Conservation (phyloP, 2,113 vertebrate genomes). For the Perccottus glenii region DNA sequence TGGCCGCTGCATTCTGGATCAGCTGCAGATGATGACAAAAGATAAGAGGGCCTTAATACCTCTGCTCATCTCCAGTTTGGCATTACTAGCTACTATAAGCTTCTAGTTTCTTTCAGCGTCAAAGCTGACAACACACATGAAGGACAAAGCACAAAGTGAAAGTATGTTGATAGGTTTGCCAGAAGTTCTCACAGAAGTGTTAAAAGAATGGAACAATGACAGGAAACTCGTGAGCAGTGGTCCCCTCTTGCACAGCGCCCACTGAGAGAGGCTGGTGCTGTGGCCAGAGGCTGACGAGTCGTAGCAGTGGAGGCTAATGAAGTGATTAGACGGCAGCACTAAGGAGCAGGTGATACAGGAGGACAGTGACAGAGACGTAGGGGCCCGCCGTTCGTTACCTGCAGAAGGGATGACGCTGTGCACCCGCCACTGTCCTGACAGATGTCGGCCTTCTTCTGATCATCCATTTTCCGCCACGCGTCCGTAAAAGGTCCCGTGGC, state of each 20-base stretch:
- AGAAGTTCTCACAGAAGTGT: neutral
- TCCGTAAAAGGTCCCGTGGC: constrained; percentile 96
- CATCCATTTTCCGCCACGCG: constrained; percentile 90
- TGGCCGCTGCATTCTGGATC: no score
- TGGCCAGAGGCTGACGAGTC: constrained; percentile 54
- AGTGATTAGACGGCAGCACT: constrained; percentile 63
- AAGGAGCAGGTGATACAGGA: constrained; percentile 70
- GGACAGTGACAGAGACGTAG: constrained; percentile 74
- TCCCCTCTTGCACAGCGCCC: constrained; percentile 30
- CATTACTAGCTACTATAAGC: neutral
- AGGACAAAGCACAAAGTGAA: neutral
- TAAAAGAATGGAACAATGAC: constrained; percentile 12
- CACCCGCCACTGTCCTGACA: constrained; percentile 89
- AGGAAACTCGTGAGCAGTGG: constrained; percentile 19
- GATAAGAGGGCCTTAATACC: neutral
- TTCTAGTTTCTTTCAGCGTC: neutral
- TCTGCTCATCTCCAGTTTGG: neutral
- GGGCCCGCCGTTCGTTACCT: constrained; percentile 81
- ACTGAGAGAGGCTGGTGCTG: constrained; percentile 40
- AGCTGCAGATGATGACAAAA: no score
- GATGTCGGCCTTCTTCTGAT: constrained; percentile 85
- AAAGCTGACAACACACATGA: neutral
- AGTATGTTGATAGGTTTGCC: neutral
- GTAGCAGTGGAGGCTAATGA: constrained; percentile 66
- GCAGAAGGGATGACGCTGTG: constrained; percentile 92